Evolutionary conservation across 2,888 invertebrate genomes (phyloP).

Genomic region (Spodoptera picta): DNA sequence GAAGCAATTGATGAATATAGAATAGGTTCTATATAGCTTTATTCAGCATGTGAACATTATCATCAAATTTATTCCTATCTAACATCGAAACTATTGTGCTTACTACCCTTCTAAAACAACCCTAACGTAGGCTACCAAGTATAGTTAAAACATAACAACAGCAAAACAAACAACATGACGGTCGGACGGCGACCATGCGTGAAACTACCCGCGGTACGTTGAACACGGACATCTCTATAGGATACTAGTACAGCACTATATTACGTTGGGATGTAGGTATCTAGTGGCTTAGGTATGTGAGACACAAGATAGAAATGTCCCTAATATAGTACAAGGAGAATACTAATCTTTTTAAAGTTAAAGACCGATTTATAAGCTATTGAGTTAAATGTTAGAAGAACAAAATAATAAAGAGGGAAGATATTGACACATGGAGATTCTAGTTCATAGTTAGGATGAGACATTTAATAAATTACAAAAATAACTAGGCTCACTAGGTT

Average conservation of each 20-base stretch:
- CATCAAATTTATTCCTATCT: neutral
- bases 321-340: no score
- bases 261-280: conserved; percentile 24
- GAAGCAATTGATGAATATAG: no score
- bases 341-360: no score
- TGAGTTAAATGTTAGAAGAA: no score
- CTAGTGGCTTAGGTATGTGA: neutral
- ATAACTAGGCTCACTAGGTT: no score
- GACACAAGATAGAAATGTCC: no score
- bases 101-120: conserved; percentile 4
- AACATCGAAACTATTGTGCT: neutral
- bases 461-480: no score
- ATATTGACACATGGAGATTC: no score
- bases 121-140: conserved; percentile 11
- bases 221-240: conserved; percentile 67
- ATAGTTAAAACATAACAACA: conserved; percentile 52
- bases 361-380: no score
- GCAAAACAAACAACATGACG: conserved; percentile 56
- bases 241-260: conserved; percentile 29
- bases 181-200: conserved; percentile 65
- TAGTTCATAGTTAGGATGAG: no score
- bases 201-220: conserved; percentile 71
- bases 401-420: no score
- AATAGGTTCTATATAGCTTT: neutral
- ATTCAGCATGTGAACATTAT: neutral